Percentiles rank a stretch among this genome's conserved stretches.
phyloP scores from a whole-genome alignment of 1,140 invertebrate species.

The Tribolium castaneum region DNA sequence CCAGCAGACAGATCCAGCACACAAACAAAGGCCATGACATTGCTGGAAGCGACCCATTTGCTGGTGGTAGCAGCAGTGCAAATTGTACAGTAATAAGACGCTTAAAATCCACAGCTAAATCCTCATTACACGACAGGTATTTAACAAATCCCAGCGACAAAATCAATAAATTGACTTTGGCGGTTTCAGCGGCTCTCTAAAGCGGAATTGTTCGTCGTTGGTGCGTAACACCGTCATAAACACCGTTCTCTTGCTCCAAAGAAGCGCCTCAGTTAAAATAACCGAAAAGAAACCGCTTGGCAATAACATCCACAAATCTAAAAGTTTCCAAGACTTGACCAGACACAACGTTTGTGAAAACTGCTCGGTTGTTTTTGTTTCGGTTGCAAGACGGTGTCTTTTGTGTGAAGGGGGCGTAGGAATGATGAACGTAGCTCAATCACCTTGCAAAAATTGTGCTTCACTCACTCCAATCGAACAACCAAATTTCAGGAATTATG shows the following conservation, averaged over 20 bases:
- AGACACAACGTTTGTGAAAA: conserved; percentile 36
- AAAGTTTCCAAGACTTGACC: conserved; percentile 48
- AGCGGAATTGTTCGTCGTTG: conserved; percentile 49
- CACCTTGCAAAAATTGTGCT: conserved; percentile 60
- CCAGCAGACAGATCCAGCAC: conserved; percentile 52
- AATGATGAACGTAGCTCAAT: conserved; percentile 59
- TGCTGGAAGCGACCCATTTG: conserved; percentile 24
- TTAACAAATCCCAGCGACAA: background rate
- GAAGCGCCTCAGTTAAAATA: conserved; percentile 35
- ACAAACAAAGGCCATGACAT: conserved; percentile 51
- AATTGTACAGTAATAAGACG: conserved; percentile 58
- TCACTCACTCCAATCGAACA: conserved; percentile 58
- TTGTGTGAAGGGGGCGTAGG: conserved; percentile 51
- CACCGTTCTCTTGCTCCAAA: conserved; percentile 34
- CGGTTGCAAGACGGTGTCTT: conserved; percentile 50
- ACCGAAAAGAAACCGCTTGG: background rate
- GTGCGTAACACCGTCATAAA: conserved; percentile 50
- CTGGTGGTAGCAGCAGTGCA: conserved; percentile 41
- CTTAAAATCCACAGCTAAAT: conserved; percentile 30
- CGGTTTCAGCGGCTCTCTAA: conserved; percentile 50
- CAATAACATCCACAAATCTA: conserved; percentile 28
- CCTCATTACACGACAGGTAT: background rate
- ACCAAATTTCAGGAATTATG: conserved; percentile 56
- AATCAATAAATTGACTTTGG: conserved; percentile 51
- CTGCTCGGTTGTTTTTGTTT: conserved; percentile 48